phyloP scores from a whole-genome alignment of 2,113 vertebrate genomes.

The Daubentonia madagascariensis region DNA sequence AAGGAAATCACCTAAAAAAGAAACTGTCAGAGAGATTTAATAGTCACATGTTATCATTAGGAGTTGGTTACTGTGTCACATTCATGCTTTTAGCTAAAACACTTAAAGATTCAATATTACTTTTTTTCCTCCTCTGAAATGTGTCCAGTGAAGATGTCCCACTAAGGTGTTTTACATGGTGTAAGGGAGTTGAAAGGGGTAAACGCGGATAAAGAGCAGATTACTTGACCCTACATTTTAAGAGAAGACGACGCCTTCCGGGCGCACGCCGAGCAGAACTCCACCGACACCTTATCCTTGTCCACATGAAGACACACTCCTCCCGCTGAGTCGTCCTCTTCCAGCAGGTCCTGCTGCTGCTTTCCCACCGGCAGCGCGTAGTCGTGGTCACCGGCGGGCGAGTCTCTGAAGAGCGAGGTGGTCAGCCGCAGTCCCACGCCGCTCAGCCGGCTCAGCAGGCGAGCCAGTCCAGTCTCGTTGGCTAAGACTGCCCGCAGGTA shows the following conservation, averaged over 20 bases:
- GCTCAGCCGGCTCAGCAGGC: constrained; percentile 93
- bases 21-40: constrained; percentile 99
- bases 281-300: constrained; percentile 96
- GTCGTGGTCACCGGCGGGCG: constrained; percentile 87
- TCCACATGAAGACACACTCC: constrained; percentile 98
- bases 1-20: constrained; percentile 98
- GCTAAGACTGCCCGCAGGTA: constrained; percentile 96
- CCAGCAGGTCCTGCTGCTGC: constrained; percentile 80
- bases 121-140: constrained; percentile 82
- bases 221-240: constrained; percentile 99
- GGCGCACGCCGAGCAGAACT: constrained; percentile 97
- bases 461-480: constrained; percentile 95
- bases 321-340: constrained; percentile 86
- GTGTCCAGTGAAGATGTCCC: constrained; percentile 85
- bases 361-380: constrained; percentile 88
- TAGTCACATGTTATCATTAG: constrained; percentile 93
- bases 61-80: constrained; percentile 85
- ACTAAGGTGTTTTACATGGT: constrained; percentile 81
- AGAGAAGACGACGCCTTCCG: constrained; percentile 90
- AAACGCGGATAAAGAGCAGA: constrained; percentile 83
- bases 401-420: constrained; percentile 95
- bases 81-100: constrained; percentile 84
- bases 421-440: constrained; percentile 95
- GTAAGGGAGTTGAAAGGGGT: constrained; percentile 77
- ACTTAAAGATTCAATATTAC: constrained; percentile 82